These are phyloP conservation scores for Heteropelma amictum DNA, from an alignment of 2,888 invertebrate species.

Conservation along the genomic window DNA sequence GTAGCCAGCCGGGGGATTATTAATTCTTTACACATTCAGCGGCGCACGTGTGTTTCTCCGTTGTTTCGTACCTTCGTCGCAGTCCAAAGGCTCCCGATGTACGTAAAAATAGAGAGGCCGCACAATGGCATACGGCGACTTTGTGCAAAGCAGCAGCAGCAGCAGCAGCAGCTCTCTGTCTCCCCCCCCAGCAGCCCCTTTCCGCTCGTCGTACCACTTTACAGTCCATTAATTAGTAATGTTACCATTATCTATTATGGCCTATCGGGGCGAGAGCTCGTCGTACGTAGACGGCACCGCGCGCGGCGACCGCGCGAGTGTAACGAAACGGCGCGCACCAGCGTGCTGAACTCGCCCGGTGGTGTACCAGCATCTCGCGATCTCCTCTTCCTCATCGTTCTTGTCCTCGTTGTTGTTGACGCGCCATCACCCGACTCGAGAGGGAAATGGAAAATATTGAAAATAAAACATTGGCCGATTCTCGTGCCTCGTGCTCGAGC, in stretches of 20 bases:
- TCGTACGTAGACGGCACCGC: conserved; percentile 32
- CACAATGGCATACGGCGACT: conserved; percentile 26
- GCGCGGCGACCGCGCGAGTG: conserved; percentile 54
- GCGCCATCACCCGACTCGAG: no score
- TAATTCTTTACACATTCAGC: conserved; percentile 43
- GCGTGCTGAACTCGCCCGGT: conserved; percentile 30
- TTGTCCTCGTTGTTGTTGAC: conserved; percentile 1
- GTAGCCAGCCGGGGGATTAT: conserved; percentile 19
- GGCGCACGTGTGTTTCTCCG: conserved; percentile 9
- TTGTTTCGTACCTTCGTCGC: conserved; percentile 27
- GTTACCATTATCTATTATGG: conserved; percentile 62
- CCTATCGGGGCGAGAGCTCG: conserved; percentile 51
- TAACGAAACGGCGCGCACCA: conserved; percentile 49
- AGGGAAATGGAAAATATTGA: no score
- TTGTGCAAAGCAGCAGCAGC: conserved; percentile 38
- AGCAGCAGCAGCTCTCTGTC: conserved; percentile 56
- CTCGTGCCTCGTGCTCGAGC: no score
- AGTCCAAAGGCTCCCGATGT: conserved; percentile 39
- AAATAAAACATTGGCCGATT: neutral
- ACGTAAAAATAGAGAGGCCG: conserved; percentile 59
- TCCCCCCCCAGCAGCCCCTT: conserved; percentile 30
- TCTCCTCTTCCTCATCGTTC: neutral
- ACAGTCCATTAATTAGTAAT: conserved; percentile 67
- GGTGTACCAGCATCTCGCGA: conserved; percentile 18
- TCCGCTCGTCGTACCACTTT: conserved; percentile 59